A percentile compares a stretch with the other conserved stretches of the same genome.
phyloP scores from a whole-genome alignment of 2,888 invertebrate genomes.

The Chrysotoxum bicinctum region DNA sequence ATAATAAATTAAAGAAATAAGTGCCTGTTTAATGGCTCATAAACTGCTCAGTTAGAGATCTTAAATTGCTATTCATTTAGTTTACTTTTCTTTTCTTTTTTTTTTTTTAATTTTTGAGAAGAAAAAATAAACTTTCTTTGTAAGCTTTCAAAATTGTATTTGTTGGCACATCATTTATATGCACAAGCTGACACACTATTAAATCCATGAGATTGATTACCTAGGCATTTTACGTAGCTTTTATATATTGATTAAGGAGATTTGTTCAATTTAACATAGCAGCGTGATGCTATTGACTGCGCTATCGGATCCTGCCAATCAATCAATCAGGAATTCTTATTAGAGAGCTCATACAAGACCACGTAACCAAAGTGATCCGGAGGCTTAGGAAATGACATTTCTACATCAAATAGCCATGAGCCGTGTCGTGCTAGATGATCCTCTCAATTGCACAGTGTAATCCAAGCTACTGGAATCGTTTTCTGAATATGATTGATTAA shows the following conservation, averaged over 20 bases:
- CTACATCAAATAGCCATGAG: slow-evolving; percentile 28
- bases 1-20: slow-evolving; percentile 19
- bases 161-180: slow-evolving; percentile 50
- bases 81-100: slow-evolving; percentile 63
- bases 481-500: slow-evolving; percentile 68
- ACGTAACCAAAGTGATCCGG: neutral
- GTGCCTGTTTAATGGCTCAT: slow-evolving; percentile 52
- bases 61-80: slow-evolving; percentile 55
- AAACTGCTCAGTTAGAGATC: slow-evolving; percentile 49
- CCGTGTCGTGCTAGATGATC: slow-evolving; percentile 33
- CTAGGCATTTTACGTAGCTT: neutral
- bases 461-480: slow-evolving; percentile 46
- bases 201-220: slow-evolving; percentile 53
- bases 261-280: slow-evolving; percentile 29
- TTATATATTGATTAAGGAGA: slow-evolving; percentile 46
- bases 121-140: slow-evolving; percentile 59
- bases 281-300: slow-evolving; percentile 34
- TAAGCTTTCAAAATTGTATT: slow-evolving; percentile 60
- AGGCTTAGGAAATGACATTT: slow-evolving; percentile 38
- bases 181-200: slow-evolving; percentile 23
- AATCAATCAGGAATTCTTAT: slow-evolving; percentile 68
- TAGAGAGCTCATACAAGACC: slow-evolving; percentile 6
- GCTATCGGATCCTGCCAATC: slow-evolving; percentile 69
- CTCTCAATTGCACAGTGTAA: slow-evolving; percentile 45
- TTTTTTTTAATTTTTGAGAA: slow-evolving; percentile 31